Percentiles rank a stretch among this genome's conserved stretches.
Evolutionary conservation across 2,797 vertebrate genomes (phyloP).

Genomic region (Uromys caudimaculatus): DNA sequence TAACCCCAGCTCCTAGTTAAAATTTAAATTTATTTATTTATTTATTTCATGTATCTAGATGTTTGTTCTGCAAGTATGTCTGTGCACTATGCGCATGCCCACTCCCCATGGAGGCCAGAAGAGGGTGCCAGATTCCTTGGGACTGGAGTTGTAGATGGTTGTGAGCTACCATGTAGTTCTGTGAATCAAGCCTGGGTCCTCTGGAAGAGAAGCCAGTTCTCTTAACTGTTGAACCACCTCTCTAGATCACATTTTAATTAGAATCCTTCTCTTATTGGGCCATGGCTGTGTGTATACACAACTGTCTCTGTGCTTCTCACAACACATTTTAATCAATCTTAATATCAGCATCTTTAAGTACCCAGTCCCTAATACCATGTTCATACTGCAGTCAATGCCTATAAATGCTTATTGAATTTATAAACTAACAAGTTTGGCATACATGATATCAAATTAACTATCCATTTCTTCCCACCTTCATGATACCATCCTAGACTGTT

Average conservation of each 20-base stretch:
- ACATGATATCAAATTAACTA: not conserved
- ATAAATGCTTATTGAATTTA: constrained; percentile 23
- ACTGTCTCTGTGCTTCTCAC: not conserved
- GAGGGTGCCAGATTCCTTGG: not conserved
- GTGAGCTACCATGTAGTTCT: not conserved
- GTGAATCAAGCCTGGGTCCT: not conserved
- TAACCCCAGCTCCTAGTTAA: not conserved
- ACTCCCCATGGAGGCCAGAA: not conserved
- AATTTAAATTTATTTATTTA: not conserved
- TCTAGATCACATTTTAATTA: not conserved
- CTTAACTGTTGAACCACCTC: not conserved
- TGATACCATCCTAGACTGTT: not conserved
- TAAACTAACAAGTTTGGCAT: not conserved
- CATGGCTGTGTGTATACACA: constrained; percentile 14
- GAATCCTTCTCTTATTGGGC: not conserved
- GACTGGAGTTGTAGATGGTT: not conserved
- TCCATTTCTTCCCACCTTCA: not conserved
- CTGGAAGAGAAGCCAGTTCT: not conserved
- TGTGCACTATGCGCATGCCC: not conserved
- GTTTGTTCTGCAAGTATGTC: not conserved
- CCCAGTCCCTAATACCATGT: not conserved
- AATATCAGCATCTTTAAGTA: not conserved
- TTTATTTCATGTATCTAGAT: not conserved
- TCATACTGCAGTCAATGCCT: not conserved
- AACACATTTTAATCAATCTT: constrained; percentile 22